Evolutionary conservation across 1,140 invertebrate genomes (phyloP).

Genomic region (Tigriopus japonicus): DNA sequence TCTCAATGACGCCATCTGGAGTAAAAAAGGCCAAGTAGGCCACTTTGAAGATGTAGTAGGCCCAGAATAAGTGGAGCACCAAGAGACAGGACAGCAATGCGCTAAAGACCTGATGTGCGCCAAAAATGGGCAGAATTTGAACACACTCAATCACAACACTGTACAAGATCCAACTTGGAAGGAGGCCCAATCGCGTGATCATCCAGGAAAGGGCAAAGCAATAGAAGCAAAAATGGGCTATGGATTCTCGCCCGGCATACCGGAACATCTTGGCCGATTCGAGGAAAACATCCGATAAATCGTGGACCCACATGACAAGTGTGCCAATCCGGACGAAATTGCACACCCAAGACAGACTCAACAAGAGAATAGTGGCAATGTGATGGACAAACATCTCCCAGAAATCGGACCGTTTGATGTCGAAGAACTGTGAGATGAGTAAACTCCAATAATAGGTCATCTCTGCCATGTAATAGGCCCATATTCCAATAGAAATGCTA

Average conservation of each 20-base stretch:
- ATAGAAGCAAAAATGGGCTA: constrained; percentile 67
- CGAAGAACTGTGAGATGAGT: constrained; percentile 76
- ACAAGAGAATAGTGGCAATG: constrained; percentile 19
- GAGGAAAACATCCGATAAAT: constrained; percentile 82
- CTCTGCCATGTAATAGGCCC: constrained; percentile 25
- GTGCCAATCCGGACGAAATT: constrained; percentile 82
- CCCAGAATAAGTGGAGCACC: background rate
- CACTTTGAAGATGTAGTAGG: background rate
- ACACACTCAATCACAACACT: constrained; percentile 68
- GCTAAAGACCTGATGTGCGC: constrained; percentile 92
- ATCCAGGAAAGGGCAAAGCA: constrained; percentile 79
- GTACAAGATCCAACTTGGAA: constrained; percentile 63
- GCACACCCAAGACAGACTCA: constrained; percentile 73
- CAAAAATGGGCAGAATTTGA: constrained; percentile 66
- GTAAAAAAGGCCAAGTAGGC: background rate
- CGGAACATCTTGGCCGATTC: constrained; percentile 66
- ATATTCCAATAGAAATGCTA: constrained; percentile 36
- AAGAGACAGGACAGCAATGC: constrained; percentile 16
- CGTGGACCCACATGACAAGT: constrained; percentile 74
- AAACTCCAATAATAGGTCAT: constrained; percentile 88
- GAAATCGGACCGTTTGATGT: constrained; percentile 41
- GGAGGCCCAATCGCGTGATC: constrained; percentile 58
- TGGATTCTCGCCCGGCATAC: constrained; percentile 65
- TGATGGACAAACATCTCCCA: constrained; percentile 43
- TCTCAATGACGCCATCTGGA: background rate